Evolutionary conservation across 1,140 invertebrate species (phyloP), one percentile per base, ranked within the genome.

Genomic region (Plodia interpunctella): DNA sequence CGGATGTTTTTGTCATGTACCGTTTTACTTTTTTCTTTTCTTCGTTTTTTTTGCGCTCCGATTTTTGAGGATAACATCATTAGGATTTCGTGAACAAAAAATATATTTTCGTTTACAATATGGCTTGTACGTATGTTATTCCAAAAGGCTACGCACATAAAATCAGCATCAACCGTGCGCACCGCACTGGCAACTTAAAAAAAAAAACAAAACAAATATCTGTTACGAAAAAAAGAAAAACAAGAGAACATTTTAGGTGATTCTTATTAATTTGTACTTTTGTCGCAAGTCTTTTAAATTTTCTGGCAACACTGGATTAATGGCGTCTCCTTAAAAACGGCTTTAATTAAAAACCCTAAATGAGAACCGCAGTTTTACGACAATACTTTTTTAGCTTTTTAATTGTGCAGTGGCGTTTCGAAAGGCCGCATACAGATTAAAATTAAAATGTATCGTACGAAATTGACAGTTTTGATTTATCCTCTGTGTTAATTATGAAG

Each of bases 251-350:
- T 72, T n/a, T 70, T 67, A 68, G 72, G 74, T 69, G 74, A 81
- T 81, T 81, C 70, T 81, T 81, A 78, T 77, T 81, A 81, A 78
- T 81, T 81, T 75, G 69, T 76, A 78, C 71, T 75, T 76, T 72
- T 72, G 66, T 76, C 70, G 61, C 32, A 55, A 51, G n/a, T 66
- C 70, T 66, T 77, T 75, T 75, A 72, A 74, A 74, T 72, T 65
- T 49, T 18, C 51, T 10, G 64, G 63, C 69, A 78, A 72, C 76
- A 75, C 56, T 70, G 74, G 72, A 75, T 78, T 77, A 78, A 77
- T 76, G 64, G 64, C 56, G 59, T 58, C 63, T 72, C 67, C 71
- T 66, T 62, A 64, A 68, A 68, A 71, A 64, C 63, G 65, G 62
- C 63, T 74, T 78, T 78, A 81, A 81, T 81, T 78, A 81, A 78